Base-by-base conservation (phyloP, 2,797 vertebrate genomes). In the Etheostoma perlongum region DNA sequence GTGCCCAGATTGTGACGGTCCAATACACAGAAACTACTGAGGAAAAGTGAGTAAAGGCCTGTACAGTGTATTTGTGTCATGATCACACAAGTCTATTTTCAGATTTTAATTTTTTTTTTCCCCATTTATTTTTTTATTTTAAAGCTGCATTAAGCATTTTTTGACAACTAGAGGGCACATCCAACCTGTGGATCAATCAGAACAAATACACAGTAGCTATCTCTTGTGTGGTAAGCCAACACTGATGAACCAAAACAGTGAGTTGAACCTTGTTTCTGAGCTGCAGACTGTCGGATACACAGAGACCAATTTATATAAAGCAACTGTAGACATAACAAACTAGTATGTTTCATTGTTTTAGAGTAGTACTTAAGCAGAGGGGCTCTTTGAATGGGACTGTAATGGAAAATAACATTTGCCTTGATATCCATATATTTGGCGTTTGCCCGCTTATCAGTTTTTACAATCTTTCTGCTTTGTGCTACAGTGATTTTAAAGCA, bases 1-100 rank as follows among this genome's bases (percentile, higher is more conserved):
- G 90, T 58, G 95, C 96, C 49, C 96, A 97, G 85, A 94, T 98
- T 47, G 89, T 97, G 90, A 94, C 97, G 1, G 94, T 97, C 85
- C 95, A 96, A 67, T 98, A 98, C 82, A 95, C 94, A 36, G 96
- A 97, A 81, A 94, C 95, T 11, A 83, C 94, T 57, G 91, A 90
- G 46, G 80, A 97, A 83, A 96, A 96, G 98, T 99, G 91, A 96
- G 96, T 93, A 49, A 19, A 82, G 18, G 30, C 33, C 10, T 7
- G 1, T 52, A 10, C n/a, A 6, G 0, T 36, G 11, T 18, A 7
- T 51, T 33, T 67, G 55, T 49, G 44, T 67, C 60, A 47, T 2
- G 23, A n/a, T 79, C 53, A 55, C 53, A 71, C 16, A 64, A 18
- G 27, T 52, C 0, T 16, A 47, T 57, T 70, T 27, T 8, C 2